Base-by-base conservation (phyloP, 2,888 invertebrate genomes). In the Mesochorus sp. region DNA sequence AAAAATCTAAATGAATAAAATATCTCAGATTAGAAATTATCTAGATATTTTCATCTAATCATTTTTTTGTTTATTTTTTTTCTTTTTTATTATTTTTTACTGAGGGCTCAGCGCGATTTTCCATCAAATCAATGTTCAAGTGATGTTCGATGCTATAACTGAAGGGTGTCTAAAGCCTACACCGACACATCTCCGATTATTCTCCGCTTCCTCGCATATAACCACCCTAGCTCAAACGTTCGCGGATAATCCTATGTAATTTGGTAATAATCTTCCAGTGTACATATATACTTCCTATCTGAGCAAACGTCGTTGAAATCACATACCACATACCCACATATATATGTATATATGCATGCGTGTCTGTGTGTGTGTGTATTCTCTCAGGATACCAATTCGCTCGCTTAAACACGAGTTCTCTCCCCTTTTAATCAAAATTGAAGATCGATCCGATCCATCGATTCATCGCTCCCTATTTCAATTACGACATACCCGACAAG, bases 211-310 rank as follows among this genome's bases (percentile, higher is more conserved):
- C 55, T 12, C 59, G 31, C n/a, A n/a, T n/a, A 2, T 19, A 6
- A 31, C 3, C 53, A 4, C 24, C 10, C 62, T 31, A 3, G 42
- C 49, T 59, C 68, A 68, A 70, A 64, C 62, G 51, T 59, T 53
- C 57, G 19, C 68, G 68, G 72, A 76, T 80, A 77, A 81, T 81
- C 85, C 79, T 76, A 79, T 86, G 86, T 87, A 85, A 87, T 87
- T 88, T 85, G 83, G 77, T 85, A 86, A 86, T 88, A 86, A 87
- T 87, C 88, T 81, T 81, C 76, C 84, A 67, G 57, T 84, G 85
- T 84, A 82, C n/a, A n/a, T 82, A 83, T 76, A 57, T 57, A 70
- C 59, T 79, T 81, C 79, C 81, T 62, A 71, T 72, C 70, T 68
- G 80, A 76, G 80, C 76, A 80, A 86, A 86, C 81, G 82, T 75